Base-by-base conservation (phyloP, 1,140 invertebrate species). In the Eriosoma lanigerum region DNA sequence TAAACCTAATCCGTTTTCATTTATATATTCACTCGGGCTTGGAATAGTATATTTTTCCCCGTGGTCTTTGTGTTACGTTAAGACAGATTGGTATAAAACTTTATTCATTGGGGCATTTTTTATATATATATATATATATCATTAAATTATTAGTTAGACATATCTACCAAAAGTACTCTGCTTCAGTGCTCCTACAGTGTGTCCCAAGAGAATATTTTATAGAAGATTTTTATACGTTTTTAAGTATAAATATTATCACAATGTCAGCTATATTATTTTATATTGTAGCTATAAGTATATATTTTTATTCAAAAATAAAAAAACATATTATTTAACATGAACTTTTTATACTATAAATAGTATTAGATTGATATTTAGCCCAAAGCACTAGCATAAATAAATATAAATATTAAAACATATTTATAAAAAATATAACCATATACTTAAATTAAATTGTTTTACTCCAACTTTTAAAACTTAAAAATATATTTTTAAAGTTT, bases 1-100 rank as follows among this genome's bases (percentile, higher is more conserved):
- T 54, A 75, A 44, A 46, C 54, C 38, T 60, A 60, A 78, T 62
- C 58, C 75, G 17, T 78, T 78, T 78, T 78, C 54, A 78, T 78
- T 78, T 78, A 48, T 38, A 8, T 78, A 78, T 29, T 78, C 56
- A 62, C 26, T 50, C 3, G 24, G 68, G 68, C 15, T 46, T 3
- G 19, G 24, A 38, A 38, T 38, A n/a, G 70, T 54, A 58, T 44
- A 19, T 56, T 44, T 21, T 58, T 2, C 48, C 24, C 68, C 12
- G 4, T 19, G n/a, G 21, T 10, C n/a, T 58, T 52, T 0, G 21
- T 0, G 21, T 58, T 44, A 60, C 21, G 21, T 4, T 21, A 78
- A 78, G 75, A 62, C 21, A 15, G 56, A 78, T 46, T 19, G 38
- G 21, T 48, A 44, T 56, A 38, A 44, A 75, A 72, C 68, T 72